Evolutionary conservation across 2,888 invertebrate genomes (phyloP).

Genomic region (Phaedon cochleariae): DNA sequence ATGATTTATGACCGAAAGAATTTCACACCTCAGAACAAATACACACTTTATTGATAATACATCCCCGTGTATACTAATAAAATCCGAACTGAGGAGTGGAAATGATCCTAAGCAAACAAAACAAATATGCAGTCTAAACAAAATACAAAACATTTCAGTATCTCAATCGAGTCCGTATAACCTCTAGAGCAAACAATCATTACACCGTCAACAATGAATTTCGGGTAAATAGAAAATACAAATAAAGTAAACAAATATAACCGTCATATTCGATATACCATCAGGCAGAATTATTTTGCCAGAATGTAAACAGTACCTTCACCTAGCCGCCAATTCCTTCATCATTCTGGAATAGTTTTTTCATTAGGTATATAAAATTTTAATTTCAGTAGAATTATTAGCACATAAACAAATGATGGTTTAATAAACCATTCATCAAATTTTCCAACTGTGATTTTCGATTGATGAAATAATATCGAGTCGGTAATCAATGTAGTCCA

Average conservation of each 20-base stretch:
- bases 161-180: not conserved
- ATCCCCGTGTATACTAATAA: not conserved
- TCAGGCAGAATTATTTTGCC: not conserved
- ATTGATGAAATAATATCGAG: too few relatives aligned
- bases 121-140: not conserved
- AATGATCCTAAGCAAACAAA: constrained; percentile 1
- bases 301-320: not conserved
- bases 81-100: not conserved
- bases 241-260: not conserved
- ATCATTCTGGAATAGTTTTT: too few relatives aligned
- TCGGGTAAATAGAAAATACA: not conserved
- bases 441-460: too few relatives aligned
- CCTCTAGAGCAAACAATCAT: not conserved
- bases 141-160: not conserved
- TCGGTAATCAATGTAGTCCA: too few relatives aligned
- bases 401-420: too few relatives aligned
- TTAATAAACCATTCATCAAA: too few relatives aligned
- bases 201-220: not conserved
- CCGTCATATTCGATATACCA: not conserved
- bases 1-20: not conserved
- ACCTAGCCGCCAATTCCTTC: too few relatives aligned
- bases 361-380: too few relatives aligned
- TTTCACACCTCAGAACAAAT: not conserved
- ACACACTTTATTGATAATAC: not conserved
- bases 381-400: too few relatives aligned